Evolutionary conservation across 2,888 invertebrate genomes (phyloP), one percentile per base, ranked within the genome.

Genomic region (Conops quadrifasciatus): DNA sequence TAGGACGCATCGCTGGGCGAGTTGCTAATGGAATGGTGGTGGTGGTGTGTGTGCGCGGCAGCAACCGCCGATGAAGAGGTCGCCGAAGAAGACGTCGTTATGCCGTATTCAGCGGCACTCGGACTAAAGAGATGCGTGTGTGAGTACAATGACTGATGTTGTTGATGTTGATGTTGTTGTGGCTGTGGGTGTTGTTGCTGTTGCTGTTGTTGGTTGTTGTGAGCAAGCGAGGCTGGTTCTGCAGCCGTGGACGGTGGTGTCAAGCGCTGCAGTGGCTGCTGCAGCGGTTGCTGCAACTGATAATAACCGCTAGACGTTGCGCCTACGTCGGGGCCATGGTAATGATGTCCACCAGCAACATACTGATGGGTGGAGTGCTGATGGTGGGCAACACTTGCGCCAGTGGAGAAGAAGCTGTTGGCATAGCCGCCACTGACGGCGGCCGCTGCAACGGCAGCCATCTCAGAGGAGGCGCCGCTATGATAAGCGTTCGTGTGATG

Each of bases 71-170:
- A 59, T 5, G 51, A 58, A 21, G 80, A 77, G 3, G 81, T 78
- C 47, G 81, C 75, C 26, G 80, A 66, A n/a, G 82, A 77, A 7
- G 77, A 79, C 13, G 83, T 83, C 15, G 84, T 85, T 28, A 85
- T 85, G 11, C 86, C 86, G 62, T 86, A 86, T 73, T 86, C 86
- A n/a, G 85, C 84, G 2, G 86, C 86, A 47, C 85, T 83, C 51
- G 86, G 86, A 73, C 86, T 86, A 70, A 86, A 86, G 36, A 86
- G 79, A 73, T 86, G 86, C 59, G 86, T 82, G 72, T 86, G 86
- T 36, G 84, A 80, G 75, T 83, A 84, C 24, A 80, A 75, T 51
- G 80, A 77, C 60, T 81, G 81, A 3, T 80, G 78, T 45, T 77
- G 74, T 19, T 75, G 77, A 36, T 74, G 77, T 72, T 72, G 78